Percentiles rank a stretch among this genome's conserved stretches.
These are phyloP conservation scores for Calcarius lapponicus DNA, from an alignment of 2,797 vertebrate species.

Conservation along the genomic window DNA sequence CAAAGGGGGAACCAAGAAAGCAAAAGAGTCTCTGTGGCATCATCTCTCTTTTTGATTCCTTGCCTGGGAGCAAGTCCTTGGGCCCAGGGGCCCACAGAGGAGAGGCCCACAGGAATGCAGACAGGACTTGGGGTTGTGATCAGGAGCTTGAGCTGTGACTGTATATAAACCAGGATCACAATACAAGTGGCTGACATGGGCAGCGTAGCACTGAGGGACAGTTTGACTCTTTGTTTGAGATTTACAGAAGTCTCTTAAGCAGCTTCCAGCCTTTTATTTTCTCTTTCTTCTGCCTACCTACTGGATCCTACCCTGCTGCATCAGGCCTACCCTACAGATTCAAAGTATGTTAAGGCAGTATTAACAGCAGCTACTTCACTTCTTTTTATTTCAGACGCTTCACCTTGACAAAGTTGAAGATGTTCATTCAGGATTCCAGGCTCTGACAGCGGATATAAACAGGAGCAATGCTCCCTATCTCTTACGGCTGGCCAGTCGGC, in stretches of 20 bases:
- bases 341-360: fast-evolving
- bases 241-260: not conserved
- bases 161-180: not conserved
- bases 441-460: conserved; percentile 82
- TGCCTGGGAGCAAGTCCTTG: not conserved
- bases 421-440: conserved; percentile 82
- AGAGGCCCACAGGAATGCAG: fast-evolving
- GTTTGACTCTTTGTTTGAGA: not conserved
- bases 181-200: not conserved
- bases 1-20: not conserved
- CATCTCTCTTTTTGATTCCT: not conserved
- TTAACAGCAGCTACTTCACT: not conserved
- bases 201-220: fast-evolving
- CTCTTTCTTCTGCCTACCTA: not conserved
- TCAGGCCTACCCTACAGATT: not conserved
- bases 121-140: not conserved
- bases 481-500: conserved; percentile 86
- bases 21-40: not conserved
- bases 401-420: conserved; percentile 75
- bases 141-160: not conserved
- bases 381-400: conserved; percentile 58
- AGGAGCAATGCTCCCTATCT: conserved; percentile 79
- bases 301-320: not conserved
- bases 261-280: not conserved
- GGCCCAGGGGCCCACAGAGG: not conserved